phyloP scores from a whole-genome alignment of 2,797 vertebrate genomes.

The Liasis olivaceus region DNA sequence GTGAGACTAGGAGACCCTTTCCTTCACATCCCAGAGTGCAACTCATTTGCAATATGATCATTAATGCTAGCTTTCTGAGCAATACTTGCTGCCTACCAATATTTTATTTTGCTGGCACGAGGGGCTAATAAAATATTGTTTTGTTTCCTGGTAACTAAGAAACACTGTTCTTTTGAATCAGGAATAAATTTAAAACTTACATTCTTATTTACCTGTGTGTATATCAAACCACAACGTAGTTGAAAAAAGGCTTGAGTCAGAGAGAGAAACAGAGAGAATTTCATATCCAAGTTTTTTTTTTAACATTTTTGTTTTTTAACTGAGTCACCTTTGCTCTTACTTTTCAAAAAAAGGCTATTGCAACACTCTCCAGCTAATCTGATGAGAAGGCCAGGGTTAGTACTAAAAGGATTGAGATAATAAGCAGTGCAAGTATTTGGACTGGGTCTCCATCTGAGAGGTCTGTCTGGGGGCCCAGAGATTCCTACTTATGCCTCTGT shows the following conservation, averaged over 20 bases:
- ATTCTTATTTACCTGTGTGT: conserved; percentile 17
- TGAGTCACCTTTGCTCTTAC: background rate
- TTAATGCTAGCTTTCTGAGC: background rate
- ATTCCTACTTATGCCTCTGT: background rate
- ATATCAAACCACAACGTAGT: background rate
- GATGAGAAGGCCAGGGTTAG: background rate
- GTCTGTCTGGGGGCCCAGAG: background rate
- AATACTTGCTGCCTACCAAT: conserved; percentile 10
- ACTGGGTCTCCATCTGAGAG: background rate
- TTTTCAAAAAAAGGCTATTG: background rate
- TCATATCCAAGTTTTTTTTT: background rate
- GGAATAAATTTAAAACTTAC: background rate
- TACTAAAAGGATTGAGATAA: background rate
- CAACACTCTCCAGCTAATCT: background rate
- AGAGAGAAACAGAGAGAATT: background rate
- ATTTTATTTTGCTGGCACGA: conserved; percentile 17
- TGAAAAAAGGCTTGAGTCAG: background rate
- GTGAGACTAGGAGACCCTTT: background rate
- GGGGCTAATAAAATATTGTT: background rate
- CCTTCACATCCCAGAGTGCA: background rate
- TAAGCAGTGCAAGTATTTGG: background rate
- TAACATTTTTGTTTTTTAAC: background rate
- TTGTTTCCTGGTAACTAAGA: conserved; percentile 17
- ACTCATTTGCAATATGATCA: background rate
- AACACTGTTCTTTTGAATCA: background rate